Conservation (phyloP, 2,797 vertebrate genomes). For the Scomberomorus guttatus region DNA sequence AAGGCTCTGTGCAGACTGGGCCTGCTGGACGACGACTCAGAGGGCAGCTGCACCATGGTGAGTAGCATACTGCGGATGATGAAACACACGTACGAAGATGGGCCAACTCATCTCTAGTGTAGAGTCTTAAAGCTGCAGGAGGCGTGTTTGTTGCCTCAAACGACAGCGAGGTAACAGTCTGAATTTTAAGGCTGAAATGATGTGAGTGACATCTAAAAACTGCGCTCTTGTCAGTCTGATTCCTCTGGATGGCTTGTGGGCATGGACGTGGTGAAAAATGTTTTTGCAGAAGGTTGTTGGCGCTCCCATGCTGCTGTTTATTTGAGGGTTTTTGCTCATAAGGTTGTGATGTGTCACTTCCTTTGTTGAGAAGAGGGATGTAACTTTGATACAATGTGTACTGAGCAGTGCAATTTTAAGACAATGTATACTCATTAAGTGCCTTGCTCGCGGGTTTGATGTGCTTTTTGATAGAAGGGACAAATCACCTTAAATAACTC, state of each 20-base stretch:
- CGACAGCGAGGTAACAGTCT: neutral
- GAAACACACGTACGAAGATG: conserved; percentile 34
- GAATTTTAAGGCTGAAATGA: conserved; percentile 33
- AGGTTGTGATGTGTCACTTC: conserved; percentile 12
- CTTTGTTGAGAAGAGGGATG: neutral
- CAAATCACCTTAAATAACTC: neutral
- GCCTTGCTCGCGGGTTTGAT: neutral
- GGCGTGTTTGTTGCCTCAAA: conserved; percentile 3
- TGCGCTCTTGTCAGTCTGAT: neutral
- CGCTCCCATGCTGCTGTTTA: neutral
- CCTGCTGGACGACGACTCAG: conserved; percentile 91
- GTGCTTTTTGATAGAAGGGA: neutral
- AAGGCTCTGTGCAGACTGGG: conserved; percentile 92
- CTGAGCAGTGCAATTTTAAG: neutral
- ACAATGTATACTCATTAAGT: neutral
- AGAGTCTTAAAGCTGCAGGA: conserved; percentile 21
- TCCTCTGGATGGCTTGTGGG: conserved; percentile 10
- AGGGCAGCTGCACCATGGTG: conserved; percentile 91
- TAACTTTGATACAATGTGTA: neutral
- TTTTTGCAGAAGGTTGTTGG: conserved; percentile 17
- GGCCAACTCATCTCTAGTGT: conserved; percentile 12
- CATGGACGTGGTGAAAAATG: conserved; percentile 1
- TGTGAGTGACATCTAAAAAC: conserved; percentile 39
- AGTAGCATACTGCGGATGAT: conserved; percentile 77
- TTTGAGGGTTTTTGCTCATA: conserved; percentile 21